Percentiles rank a stretch among this genome's conserved stretches.
Conservation (phyloP, 2,888 invertebrate genomes). For the Pecten maximus region DNA sequence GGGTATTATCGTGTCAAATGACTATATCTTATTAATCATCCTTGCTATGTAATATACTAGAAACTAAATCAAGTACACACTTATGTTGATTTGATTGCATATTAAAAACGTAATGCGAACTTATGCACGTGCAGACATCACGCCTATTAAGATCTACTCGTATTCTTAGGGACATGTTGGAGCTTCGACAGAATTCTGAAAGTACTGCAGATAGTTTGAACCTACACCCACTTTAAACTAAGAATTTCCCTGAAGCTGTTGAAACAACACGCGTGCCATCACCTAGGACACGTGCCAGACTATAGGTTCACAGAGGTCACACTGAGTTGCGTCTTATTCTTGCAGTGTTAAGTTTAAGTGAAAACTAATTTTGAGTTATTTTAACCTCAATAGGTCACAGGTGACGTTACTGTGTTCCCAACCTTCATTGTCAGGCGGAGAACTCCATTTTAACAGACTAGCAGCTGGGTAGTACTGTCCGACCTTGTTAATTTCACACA, state of each 20-base stretch:
- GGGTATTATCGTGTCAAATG: no score
- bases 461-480: no score
- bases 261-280: not conserved
- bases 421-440: not conserved
- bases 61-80: not conserved
- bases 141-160: not conserved
- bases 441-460: not conserved
- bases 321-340: not conserved
- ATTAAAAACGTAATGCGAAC: not conserved
- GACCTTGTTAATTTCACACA: no score
- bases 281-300: not conserved
- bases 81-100: not conserved
- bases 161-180: not conserved
- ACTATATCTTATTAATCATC: not conserved
- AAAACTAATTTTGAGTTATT: no score
- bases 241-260: not conserved
- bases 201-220: not conserved
- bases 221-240: not conserved
- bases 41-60: not conserved
- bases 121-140: not conserved
- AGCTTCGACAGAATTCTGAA: not conserved
- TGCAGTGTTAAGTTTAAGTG: no score
- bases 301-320: not conserved
- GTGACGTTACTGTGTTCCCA: not conserved
- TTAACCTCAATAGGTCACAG: no score